phyloP scores from a whole-genome alignment of 2,888 invertebrate species.

The Automeris io region DNA sequence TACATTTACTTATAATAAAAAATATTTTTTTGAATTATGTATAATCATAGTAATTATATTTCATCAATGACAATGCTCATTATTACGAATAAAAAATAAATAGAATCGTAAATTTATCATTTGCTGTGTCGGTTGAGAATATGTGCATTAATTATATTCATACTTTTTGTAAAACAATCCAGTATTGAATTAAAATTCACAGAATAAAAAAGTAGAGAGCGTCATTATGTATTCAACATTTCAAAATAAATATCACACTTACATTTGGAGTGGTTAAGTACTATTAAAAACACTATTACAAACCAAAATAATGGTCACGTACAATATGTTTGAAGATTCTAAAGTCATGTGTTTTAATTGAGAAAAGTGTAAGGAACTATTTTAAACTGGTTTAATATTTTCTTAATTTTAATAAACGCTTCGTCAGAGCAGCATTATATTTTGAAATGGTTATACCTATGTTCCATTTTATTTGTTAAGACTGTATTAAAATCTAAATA shows the following conservation, averaged over 20 bases:
- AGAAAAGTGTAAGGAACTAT: conserved; percentile 2
- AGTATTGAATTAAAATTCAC: not conserved
- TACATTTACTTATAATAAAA: conserved; percentile 38
- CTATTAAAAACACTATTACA: conserved; percentile 41
- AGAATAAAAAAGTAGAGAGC: conserved; percentile 51
- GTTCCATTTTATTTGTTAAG: no score
- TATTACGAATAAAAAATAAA: conserved; percentile 31
- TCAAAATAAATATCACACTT: conserved; percentile 65
- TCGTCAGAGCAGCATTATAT: no score
- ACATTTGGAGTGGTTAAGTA: conserved; percentile 67
- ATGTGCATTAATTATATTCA: not conserved
- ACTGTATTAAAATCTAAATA: no score
- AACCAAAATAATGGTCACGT: conserved; percentile 52
- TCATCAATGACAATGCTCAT: conserved; percentile 59
- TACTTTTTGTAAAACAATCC: not conserved
- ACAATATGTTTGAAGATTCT: conserved; percentile 20
- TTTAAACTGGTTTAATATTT: no score
- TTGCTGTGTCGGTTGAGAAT: not conserved
- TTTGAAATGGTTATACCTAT: no score
- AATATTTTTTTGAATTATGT: conserved; percentile 35
- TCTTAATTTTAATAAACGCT: no score
- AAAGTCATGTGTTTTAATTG: conserved; percentile 1
- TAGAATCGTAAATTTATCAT: conserved; percentile 21
- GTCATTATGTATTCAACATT: conserved; percentile 35
- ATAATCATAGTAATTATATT: conserved; percentile 25